Conservation (phyloP, 2,888 invertebrate species). For the Deilephila elpenor region DNA sequence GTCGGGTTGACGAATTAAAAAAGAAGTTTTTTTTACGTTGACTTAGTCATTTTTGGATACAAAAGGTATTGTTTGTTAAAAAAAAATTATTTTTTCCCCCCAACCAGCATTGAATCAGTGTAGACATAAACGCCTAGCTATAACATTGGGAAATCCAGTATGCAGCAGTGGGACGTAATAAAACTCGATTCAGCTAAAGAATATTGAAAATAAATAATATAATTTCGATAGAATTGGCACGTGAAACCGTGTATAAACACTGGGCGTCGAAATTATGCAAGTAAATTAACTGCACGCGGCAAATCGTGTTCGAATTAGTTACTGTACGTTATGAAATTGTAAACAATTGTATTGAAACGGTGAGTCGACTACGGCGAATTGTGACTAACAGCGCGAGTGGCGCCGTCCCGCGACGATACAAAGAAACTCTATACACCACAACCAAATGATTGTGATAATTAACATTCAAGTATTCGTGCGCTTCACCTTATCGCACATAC, state of each 20-base stretch:
- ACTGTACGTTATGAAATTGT: slow-evolving; percentile 8
- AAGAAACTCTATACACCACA: background rate
- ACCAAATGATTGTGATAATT: background rate
- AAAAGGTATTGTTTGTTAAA: too few species aligned
- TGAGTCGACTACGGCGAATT: background rate
- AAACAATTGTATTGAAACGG: slow-evolving; percentile 5
- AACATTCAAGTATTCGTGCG: background rate
- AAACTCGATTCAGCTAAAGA: too few species aligned
- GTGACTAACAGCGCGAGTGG: background rate
- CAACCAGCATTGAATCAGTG: too few species aligned
- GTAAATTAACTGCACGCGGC: background rate
- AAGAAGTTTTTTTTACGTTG: background rate
- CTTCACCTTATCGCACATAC: slow-evolving; percentile 15
- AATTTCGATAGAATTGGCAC: background rate
- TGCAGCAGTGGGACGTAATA: too few species aligned
- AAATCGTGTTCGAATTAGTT: slow-evolving; percentile 16
- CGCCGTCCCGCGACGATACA: background rate
- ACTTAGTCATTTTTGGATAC: background rate
- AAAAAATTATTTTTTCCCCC: too few species aligned
- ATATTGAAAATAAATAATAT: too few species aligned
- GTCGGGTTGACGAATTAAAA: background rate
- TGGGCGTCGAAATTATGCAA: background rate
- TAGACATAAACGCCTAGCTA: too few species aligned
- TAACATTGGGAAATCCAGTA: too few species aligned
- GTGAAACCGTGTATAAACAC: background rate